Base-by-base conservation (phyloP, 1,140 invertebrate species). In the Acromyrmex charruanus region DNA sequence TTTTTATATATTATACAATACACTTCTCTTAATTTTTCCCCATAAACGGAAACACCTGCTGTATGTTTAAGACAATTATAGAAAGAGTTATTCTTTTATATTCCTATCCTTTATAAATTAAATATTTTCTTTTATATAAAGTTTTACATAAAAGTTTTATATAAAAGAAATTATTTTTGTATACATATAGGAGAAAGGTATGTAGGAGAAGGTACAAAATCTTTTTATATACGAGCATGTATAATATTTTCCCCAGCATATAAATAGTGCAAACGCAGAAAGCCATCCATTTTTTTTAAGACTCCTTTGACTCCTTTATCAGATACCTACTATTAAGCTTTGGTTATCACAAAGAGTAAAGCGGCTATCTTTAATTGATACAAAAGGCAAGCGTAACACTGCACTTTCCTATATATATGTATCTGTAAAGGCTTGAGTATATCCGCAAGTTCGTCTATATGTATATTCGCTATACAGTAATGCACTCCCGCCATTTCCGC, bases 331-430 rank as follows among this genome's bases (percentile, higher is more conserved):
- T 59, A 85, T 86, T 77, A 74, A 77, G 31, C 85, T 35, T 58
- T 61, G 63, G 72, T 82, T 90, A 88, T 86, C 71, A 77, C 69
- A 31, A 35, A 51, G 66, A 14, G 14, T 59, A 61, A 61, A n/a
- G 25, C 66, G 87, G 87, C 79, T 65, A 87, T 90, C 72, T 69
- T 77, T 89, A 89, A 87, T 89, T 88, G 88, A 81, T 81, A 71
- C 53, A 72, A 91, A 87, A 80, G 72, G 21, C 72, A 39, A 89
- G 77, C 77, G 82, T 89, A 89, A 77, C 61, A 58, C 59, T 58
- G 10, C 44, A 69, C 18, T 3, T 28, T 12, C 51, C n/a, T 51
- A 4, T 51, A 51, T 51, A 4, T 51, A 51, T 0, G 49, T 31
- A 68, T 12, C 77, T 39, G 21, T 39, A 35, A 69, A 69, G 9